phyloP scores from a whole-genome alignment of 2,113 vertebrate species.

The Lagopus leucura region DNA sequence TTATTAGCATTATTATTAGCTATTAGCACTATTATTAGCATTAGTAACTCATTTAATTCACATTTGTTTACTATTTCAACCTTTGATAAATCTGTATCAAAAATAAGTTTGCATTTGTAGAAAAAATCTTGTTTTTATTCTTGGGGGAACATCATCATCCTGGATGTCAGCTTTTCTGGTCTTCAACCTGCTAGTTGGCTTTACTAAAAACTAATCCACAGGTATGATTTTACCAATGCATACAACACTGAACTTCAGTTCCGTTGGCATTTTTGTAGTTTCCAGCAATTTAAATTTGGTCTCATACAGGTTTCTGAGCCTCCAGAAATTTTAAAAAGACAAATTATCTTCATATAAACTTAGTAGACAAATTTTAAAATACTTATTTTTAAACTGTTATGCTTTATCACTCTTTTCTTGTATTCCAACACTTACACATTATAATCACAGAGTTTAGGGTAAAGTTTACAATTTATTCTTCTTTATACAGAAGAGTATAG shows the following conservation, averaged over 20 bases:
- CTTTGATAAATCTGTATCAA: neutral
- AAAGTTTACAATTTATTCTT: neutral
- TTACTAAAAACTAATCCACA: neutral
- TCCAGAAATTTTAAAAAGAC: neutral
- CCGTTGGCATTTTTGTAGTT: neutral
- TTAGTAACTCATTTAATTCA: neutral
- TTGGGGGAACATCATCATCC: neutral
- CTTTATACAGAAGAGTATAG: neutral
- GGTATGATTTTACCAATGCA: neutral
- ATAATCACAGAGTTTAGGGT: accelerated
- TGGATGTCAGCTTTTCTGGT: neutral
- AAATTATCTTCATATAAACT: neutral
- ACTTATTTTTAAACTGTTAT: neutral
- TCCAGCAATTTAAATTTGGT: neutral
- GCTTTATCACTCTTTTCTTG: neutral
- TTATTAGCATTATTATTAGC: too few species aligned
- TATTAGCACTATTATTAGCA: neutral
- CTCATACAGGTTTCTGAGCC: neutral
- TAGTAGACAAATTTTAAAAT: neutral
- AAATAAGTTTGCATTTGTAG: neutral
- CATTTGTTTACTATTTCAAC: neutral
- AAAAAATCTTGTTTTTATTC: neutral
- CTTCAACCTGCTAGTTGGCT: neutral
- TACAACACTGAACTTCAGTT: neutral
- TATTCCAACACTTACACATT: neutral